Conservation (phyloP, 2,113 vertebrate species). For the Ageneiosus marmoratus region DNA sequence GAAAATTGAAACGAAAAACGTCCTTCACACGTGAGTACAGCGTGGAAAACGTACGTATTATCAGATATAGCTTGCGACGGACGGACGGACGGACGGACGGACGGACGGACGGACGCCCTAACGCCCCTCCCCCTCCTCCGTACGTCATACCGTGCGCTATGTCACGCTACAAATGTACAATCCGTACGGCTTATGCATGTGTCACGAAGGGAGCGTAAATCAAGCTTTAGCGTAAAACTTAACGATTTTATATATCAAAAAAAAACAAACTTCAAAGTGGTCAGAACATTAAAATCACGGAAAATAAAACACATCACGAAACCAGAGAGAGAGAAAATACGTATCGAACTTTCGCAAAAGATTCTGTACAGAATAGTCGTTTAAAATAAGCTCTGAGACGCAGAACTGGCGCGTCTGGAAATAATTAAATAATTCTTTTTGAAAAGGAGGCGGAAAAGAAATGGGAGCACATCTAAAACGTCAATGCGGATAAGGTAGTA, state of each 20-base stretch:
- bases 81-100: too few relatives aligned
- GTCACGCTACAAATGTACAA: neutral
- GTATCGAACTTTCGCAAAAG: constrained; percentile 72
- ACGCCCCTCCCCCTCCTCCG: too few relatives aligned
- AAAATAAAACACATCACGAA: constrained; percentile 79
- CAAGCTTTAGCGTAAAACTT: constrained; percentile 22
- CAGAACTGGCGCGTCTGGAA: constrained; percentile 87
- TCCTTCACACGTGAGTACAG: neutral
- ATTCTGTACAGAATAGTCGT: constrained; percentile 81
- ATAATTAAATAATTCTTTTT: constrained; percentile 72
- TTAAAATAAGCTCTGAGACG: constrained; percentile 81
- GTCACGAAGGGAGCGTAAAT: neutral
- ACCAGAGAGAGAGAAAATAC: constrained; percentile 80
- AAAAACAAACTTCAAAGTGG: constrained; percentile 71
- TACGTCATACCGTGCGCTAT: neutral
- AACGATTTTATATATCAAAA: too few relatives aligned
- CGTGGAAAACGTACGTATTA: too few relatives aligned
- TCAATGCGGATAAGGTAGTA: constrained; percentile 94
- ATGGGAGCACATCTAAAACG: constrained; percentile 73
- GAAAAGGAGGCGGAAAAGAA: constrained; percentile 67
- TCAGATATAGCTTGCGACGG: neutral
- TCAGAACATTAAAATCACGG: constrained; percentile 70
- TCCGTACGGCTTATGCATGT: neutral
- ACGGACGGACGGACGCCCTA: too few relatives aligned
- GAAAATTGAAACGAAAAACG: neutral